Percentiles rank a stretch among this genome's conserved stretches.
Conservation (phyloP, 2,888 invertebrate genomes). For the Chamaedrilus cognettii region DNA sequence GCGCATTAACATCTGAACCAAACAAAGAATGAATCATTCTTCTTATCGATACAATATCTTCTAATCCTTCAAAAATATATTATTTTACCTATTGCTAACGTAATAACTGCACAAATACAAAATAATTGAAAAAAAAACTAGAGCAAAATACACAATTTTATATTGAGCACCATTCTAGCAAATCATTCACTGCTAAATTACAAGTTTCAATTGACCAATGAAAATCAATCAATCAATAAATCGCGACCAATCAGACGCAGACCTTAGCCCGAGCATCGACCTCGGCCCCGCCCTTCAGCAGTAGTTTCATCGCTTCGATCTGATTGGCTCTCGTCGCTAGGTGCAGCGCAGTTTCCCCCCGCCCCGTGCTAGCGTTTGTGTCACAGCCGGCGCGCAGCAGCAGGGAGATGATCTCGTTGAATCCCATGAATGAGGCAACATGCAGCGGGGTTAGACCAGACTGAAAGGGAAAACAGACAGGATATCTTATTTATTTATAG, state of each 20-base stretch:
- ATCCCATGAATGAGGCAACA: conserved; percentile 55
- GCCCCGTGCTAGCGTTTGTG: conserved; percentile 93
- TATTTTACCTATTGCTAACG: too few species aligned
- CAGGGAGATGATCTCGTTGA: conserved; percentile 94
- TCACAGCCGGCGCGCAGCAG: conserved; percentile 98
- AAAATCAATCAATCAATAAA: not conserved
- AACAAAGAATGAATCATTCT: too few species aligned
- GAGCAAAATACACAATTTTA: too few species aligned
- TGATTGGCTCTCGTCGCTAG: conserved; percentile 98
- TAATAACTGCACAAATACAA: too few species aligned
- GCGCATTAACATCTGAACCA: too few species aligned
- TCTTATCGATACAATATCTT: too few species aligned
- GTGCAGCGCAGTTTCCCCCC: conserved; percentile 98
- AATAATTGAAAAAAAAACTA: too few species aligned
- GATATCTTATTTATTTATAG: too few species aligned
- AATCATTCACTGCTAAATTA: too few species aligned
- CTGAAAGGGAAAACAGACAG: conserved; percentile 10
- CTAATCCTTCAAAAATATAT: too few species aligned
- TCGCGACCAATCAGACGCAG: not conserved
- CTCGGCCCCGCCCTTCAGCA: conserved; percentile 69
- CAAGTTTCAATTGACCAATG: too few species aligned
- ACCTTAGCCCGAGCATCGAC: conserved; percentile 30
- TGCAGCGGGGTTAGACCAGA: conserved; percentile 28
- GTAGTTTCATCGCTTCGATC: conserved; percentile 97
- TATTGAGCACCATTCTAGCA: too few species aligned